These are phyloP conservation scores for Entelurus aequoreus DNA, from an alignment of 2,113 vertebrate species.

Conservation along the genomic window DNA sequence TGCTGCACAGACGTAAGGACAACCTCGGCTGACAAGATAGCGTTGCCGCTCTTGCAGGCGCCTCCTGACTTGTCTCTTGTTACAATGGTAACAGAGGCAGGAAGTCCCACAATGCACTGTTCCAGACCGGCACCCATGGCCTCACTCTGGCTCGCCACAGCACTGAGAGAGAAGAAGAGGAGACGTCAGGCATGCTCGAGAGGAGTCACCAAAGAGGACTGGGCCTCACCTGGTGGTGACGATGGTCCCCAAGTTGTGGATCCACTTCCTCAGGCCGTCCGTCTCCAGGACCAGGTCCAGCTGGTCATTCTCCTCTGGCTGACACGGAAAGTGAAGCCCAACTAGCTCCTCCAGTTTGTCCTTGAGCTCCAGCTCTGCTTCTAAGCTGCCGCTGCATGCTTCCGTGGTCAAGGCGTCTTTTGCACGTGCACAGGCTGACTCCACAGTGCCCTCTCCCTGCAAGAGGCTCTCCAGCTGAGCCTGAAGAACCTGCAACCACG, in stretches of 20 bases:
- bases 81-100: constrained; percentile 88
- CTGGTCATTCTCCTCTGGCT: constrained; percentile 93
- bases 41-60: constrained; percentile 90
- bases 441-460: constrained; percentile 83
- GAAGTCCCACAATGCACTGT: constrained; percentile 88
- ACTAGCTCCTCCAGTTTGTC: constrained; percentile 81
- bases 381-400: constrained; percentile 79
- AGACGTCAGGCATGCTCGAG: accelerated
- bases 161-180: constrained; percentile 60
- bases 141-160: constrained; percentile 93
- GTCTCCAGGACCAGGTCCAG: constrained; percentile 92
- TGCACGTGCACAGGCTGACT: constrained; percentile 78
- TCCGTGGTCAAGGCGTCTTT: constrained; percentile 84
- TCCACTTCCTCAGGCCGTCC: constrained; percentile 89
- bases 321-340: constrained; percentile 77
- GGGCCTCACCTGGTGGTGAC: constrained; percentile 78
- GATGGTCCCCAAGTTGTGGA: constrained; percentile 94
- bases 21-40: constrained; percentile 87
- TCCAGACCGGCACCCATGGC: constrained; percentile 88
- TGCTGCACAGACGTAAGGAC: neutral
- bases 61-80: constrained; percentile 96
- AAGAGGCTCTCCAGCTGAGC: constrained; percentile 84
- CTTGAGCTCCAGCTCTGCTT: constrained; percentile 82
- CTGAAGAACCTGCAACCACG: constrained; percentile 81
- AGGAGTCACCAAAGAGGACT: neutral